These are phyloP conservation scores for Quadroppia sp. DNA, from an alignment of 2,888 invertebrate genomes.

Conservation along the genomic window DNA sequence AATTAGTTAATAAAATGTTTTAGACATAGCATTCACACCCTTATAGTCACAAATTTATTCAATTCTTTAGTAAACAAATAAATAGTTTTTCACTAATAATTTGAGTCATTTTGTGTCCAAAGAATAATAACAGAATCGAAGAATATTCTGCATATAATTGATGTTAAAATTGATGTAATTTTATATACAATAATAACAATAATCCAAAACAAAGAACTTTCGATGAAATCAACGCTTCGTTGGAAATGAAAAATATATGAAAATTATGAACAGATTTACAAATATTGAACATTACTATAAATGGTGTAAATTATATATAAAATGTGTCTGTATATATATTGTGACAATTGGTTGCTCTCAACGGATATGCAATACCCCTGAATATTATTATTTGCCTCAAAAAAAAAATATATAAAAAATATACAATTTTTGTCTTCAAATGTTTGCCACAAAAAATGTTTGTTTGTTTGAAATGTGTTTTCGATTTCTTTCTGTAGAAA, in stretches of 20 bases:
- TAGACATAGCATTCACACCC: too few species aligned
- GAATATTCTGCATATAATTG: conserved; percentile 6
- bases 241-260: not conserved
- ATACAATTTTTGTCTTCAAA: not conserved
- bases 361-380: conserved; percentile 30
- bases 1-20: too few species aligned
- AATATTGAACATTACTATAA: not conserved
- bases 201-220: not conserved
- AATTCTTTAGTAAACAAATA: too few species aligned
- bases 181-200: not conserved
- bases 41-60: too few species aligned
- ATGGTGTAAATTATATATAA: not conserved
- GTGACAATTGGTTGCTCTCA: conserved; percentile 32
- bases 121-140: not conserved
- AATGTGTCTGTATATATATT: conserved; percentile 20
- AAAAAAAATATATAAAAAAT: too few species aligned
- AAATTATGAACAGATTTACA: not conserved
- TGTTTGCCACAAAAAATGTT: not conserved
- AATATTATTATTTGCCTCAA: conserved; percentile 31
- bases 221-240: not conserved
- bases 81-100: too few species aligned
- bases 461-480: too few species aligned
- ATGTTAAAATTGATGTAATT: too few species aligned
- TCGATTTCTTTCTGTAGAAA: too few species aligned
- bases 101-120: too few species aligned